These are phyloP conservation scores for Epinephelus awoara DNA, from an alignment of 2,797 vertebrate genomes.

Conservation along the genomic window DNA sequence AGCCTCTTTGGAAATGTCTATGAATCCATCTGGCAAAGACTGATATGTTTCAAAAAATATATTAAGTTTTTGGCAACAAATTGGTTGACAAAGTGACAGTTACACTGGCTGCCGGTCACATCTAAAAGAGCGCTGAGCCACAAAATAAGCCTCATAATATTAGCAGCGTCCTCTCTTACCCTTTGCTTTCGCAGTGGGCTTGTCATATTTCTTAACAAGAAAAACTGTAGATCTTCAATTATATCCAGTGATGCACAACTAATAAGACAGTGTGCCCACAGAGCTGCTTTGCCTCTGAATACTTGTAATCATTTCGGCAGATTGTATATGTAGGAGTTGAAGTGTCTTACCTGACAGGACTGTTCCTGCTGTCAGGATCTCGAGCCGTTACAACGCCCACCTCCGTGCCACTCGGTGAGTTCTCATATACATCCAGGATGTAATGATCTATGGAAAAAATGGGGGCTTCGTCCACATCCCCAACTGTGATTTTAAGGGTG, in stretches of 20 bases:
- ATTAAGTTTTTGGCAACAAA: constrained; percentile 7
- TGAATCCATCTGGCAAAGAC: constrained; percentile 5
- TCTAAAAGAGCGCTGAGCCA: constrained; percentile 16
- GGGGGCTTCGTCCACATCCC: constrained; percentile 95
- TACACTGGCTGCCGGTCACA: constrained; percentile 27
- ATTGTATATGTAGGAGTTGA: not conserved
- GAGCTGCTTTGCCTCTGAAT: not conserved
- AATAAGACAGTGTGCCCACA: constrained; percentile 7
- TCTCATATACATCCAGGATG: constrained; percentile 96
- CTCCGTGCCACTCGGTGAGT: constrained; percentile 89
- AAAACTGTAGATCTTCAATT: constrained; percentile 1
- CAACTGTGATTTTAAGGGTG: constrained; percentile 94
- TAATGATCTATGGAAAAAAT: constrained; percentile 96
- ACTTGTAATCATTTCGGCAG: constrained; percentile 9
- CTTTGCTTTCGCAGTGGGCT: not conserved
- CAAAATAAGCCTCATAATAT: constrained; percentile 34
- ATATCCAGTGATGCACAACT: not conserved
- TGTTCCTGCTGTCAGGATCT: constrained; percentile 94
- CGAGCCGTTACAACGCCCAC: constrained; percentile 93
- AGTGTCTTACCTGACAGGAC: constrained; percentile 90
- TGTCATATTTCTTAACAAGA: constrained; percentile 5
- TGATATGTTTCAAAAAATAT: constrained; percentile 17
- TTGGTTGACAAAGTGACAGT: constrained; percentile 36
- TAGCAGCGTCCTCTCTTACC: constrained; percentile 7
- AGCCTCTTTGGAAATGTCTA: constrained; percentile 1